phyloP scores from a whole-genome alignment of 1,140 invertebrate species.

The Lepidotrigona ventralis region DNA sequence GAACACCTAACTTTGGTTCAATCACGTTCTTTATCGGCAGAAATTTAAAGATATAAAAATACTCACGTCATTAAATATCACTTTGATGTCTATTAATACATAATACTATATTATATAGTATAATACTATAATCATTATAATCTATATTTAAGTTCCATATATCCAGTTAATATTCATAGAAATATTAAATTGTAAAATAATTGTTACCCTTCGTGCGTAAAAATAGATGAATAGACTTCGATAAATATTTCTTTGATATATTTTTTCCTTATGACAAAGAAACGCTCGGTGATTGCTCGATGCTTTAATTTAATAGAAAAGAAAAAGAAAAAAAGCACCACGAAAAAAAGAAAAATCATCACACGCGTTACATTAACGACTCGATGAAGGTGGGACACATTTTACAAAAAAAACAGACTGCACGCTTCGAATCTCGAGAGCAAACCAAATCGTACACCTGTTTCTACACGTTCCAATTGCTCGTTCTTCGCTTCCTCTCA shows the following conservation, averaged over 20 bases:
- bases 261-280: not conserved
- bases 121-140: not conserved
- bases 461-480: not conserved
- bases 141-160: not conserved
- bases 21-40: not conserved
- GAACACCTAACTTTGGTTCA: not conserved
- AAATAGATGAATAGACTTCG: not conserved
- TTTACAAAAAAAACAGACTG: not conserved
- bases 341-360: not conserved
- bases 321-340: not conserved
- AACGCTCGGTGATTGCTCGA: not conserved
- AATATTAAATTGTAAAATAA: not conserved
- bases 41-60: not conserved
- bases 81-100: too few relatives aligned
- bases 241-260: not conserved
- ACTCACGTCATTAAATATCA: too few relatives aligned
- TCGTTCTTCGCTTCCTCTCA: not conserved
- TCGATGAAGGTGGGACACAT: not conserved
- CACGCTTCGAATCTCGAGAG: not conserved
- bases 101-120: not conserved
- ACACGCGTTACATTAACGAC: too few relatives aligned
- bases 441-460: not conserved
- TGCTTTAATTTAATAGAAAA: not conserved
- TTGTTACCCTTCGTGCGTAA: too few relatives aligned
- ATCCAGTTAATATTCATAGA: not conserved